Evolutionary conservation across 2,113 vertebrate species (phyloP), one percentile per base, ranked within the genome.

Genomic region (Steatornis caripensis): DNA sequence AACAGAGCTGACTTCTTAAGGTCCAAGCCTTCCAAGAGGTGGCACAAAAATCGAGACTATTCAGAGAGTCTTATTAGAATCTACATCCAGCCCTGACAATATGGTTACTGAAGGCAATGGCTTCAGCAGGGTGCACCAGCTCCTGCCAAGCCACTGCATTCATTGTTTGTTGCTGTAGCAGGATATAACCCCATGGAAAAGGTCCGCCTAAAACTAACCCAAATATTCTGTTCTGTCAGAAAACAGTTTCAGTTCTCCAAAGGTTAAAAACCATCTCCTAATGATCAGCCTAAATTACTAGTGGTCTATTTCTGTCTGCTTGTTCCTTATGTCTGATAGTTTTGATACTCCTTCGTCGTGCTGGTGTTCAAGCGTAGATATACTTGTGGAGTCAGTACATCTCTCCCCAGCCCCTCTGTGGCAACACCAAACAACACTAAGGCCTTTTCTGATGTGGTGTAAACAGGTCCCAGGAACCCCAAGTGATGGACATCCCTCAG

Each of bases 71-170:
- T 21, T 19, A 7, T 11, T 43, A 49, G 3, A 22, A 30, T 10
- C 68, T 61, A 4, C 53, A 68, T 54, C 30, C 27, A 80, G 3
- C 30, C 45, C 58, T 43, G 22, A 36, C 3, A 7, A 6, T 27
- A 8, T 0, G 0, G 17, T 34, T 87, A 39, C 34, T 79, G 61
- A 75, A 54, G 53, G 7, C 1, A 0, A 6, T 0, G 2, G 41
- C 41, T 66, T 46, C 64, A 37, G 71, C 3, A n/a, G 24, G 11
- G 16, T 13, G 11, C 5, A 21, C 27, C 10, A 3, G 0, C 36
- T 81, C 58, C 53, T 29, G 18, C 8, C 36, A 34, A 46, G 39
- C 27, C 48, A 39, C 46, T 1, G 1, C 19, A 12, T 51, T 70
- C 22, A 5, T n/a, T 13, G 46, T 23, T 34, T 5, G 0, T 29